Conservation (phyloP, 2,113 vertebrate genomes). For the Butorides virescens region DNA sequence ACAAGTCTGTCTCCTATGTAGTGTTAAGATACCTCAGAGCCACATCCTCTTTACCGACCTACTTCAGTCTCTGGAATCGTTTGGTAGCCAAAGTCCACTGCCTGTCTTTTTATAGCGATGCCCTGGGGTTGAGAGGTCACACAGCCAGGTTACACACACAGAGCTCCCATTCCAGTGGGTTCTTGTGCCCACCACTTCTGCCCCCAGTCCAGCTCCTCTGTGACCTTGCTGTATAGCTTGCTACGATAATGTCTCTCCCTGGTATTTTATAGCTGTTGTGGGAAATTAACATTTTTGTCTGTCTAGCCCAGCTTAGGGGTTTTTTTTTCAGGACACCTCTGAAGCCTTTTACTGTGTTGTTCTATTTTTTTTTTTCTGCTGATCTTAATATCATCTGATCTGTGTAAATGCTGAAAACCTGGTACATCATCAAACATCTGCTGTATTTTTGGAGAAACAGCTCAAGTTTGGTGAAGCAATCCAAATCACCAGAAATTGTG, state of each 20-base stretch:
- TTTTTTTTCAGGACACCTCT: background rate
- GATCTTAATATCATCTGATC: slow-evolving; percentile 47
- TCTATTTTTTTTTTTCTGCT: slow-evolving; percentile 20
- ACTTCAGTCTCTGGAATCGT: background rate
- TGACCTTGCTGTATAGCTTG: background rate
- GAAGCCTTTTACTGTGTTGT: background rate
- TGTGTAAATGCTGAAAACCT: slow-evolving; percentile 35
- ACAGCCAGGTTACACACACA: background rate
- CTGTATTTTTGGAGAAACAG: slow-evolving; percentile 24
- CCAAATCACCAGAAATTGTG: slow-evolving; percentile 35
- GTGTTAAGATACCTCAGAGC: background rate
- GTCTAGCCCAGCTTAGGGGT: background rate
- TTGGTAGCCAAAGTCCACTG: background rate
- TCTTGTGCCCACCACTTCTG: background rate
- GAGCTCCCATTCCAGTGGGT: background rate
- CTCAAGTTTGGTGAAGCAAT: slow-evolving; percentile 27
- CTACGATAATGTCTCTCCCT: background rate
- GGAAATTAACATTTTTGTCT: background rate
- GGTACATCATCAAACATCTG: slow-evolving; percentile 47
- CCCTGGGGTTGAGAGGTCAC: background rate
- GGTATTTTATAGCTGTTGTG: background rate
- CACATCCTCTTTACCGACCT: background rate
- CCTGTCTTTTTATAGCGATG: background rate
- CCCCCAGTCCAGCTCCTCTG: background rate
- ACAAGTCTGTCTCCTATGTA: background rate